phyloP scores from a whole-genome alignment of 2,113 vertebrate genomes.

The Festucalex cinctus region DNA sequence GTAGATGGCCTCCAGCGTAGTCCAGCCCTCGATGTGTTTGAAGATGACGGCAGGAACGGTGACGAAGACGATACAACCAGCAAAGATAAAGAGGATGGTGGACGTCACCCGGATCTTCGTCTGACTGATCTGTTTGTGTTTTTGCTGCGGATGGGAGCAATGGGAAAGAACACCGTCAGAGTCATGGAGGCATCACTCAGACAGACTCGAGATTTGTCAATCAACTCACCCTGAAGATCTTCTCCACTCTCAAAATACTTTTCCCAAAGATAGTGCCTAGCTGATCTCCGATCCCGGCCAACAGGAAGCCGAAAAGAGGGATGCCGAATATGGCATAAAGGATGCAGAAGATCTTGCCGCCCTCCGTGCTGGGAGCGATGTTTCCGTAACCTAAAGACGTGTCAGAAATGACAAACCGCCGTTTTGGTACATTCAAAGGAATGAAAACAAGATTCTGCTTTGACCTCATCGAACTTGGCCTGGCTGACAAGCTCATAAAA shows the following conservation, averaged over 20 bases:
- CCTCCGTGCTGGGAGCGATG: slow-evolving; percentile 94
- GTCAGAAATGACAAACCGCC: not conserved
- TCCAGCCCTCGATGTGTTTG: slow-evolving; percentile 92
- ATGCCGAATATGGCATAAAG: slow-evolving; percentile 98
- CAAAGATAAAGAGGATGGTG: slow-evolving; percentile 94
- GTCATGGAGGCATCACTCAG: not conserved
- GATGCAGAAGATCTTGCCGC: slow-evolving; percentile 97
- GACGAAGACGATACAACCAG: slow-evolving; percentile 92
- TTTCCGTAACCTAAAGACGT: slow-evolving; percentile 99
- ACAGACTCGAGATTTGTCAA: not conserved
- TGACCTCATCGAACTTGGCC: not conserved
- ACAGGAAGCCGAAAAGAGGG: slow-evolving; percentile 93
- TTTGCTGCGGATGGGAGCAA: slow-evolving; percentile 78
- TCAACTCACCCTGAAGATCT: slow-evolving; percentile 88
- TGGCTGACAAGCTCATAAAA: not conserved
- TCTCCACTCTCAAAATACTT: slow-evolving; percentile 91
- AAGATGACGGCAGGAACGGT: slow-evolving; percentile 94
- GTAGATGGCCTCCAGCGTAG: slow-evolving; percentile 91
- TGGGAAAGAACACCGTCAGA: slow-evolving; percentile 6
- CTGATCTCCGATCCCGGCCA: slow-evolving; percentile 96
- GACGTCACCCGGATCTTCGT: slow-evolving; percentile 97
- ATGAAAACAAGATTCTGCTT: too few relatives aligned
- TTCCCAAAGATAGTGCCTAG: slow-evolving; percentile 98
- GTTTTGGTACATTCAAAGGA: not conserved
- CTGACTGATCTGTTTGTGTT: slow-evolving; percentile 94